These are phyloP conservation scores for Nansenia antarctica DNA, from an alignment of 2,113 vertebrate genomes.

Conservation along the genomic window DNA sequence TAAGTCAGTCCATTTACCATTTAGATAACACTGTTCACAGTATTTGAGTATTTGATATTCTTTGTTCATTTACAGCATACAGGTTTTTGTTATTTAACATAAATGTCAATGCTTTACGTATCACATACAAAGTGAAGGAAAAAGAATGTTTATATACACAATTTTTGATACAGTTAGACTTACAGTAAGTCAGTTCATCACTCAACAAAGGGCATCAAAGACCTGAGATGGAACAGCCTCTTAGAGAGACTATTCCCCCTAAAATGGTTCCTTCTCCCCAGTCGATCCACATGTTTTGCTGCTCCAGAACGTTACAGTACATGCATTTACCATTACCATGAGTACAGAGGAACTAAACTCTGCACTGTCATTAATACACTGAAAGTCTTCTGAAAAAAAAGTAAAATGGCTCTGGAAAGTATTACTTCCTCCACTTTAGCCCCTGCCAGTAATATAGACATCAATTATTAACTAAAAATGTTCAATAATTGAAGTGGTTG, in stretches of 20 bases:
- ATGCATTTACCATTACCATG: slow-evolving; percentile 52
- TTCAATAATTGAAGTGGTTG: slow-evolving; percentile 44
- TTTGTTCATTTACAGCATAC: too few relatives aligned
- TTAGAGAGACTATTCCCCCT: slow-evolving; percentile 10
- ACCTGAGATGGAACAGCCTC: slow-evolving; percentile 16
- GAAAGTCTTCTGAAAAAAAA: slow-evolving; percentile 13
- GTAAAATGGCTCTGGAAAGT: slow-evolving; percentile 34
- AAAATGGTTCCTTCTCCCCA: slow-evolving; percentile 29
- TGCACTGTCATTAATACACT: slow-evolving; percentile 28
- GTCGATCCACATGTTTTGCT: slow-evolving; percentile 18
- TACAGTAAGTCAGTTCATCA: background rate
- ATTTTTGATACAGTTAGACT: too few relatives aligned
- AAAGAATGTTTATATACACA: background rate
- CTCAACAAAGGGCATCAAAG: slow-evolving; percentile 10
- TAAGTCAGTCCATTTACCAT: too few relatives aligned
- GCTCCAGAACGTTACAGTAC: slow-evolving; percentile 37
- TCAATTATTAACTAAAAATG: slow-evolving; percentile 43
- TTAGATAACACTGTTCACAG: too few relatives aligned
- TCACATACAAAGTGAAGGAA: background rate
- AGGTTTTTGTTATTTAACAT: too few relatives aligned
- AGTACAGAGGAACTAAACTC: slow-evolving; percentile 18
- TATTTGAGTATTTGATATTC: too few relatives aligned
- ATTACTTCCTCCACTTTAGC: slow-evolving; percentile 17
- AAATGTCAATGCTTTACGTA: too few relatives aligned
- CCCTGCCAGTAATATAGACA: slow-evolving; percentile 31